phyloP scores from a whole-genome alignment of 2,797 vertebrate genomes.

The Pantherophis alleghaniensis region DNA sequence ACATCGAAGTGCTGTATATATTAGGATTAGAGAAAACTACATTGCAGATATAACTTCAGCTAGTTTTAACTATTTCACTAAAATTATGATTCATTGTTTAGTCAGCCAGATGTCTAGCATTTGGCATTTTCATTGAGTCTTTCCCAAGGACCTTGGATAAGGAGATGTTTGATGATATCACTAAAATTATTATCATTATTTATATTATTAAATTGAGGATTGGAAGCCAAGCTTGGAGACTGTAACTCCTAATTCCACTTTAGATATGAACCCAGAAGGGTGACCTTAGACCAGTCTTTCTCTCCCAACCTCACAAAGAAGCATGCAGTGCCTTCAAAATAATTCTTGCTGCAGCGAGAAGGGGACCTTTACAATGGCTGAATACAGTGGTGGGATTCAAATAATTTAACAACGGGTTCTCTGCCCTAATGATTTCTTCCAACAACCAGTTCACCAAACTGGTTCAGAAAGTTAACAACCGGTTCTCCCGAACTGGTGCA shows the following conservation, averaged over 20 bases:
- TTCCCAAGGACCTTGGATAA: background rate
- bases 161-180: background rate
- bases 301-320: background rate
- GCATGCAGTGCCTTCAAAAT: too few species aligned
- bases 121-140: background rate
- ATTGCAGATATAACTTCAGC: background rate
- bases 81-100: background rate
- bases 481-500: too few species aligned
- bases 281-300: background rate
- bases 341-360: too few species aligned
- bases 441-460: too few species aligned
- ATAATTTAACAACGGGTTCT: too few species aligned
- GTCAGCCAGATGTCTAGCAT: background rate
- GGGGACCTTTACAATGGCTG: too few species aligned
- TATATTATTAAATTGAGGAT: background rate
- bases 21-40: background rate
- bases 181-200: background rate
- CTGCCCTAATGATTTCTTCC: too few species aligned
- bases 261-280: background rate
- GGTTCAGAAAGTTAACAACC: too few species aligned
- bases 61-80: background rate
- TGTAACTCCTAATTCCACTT: background rate
- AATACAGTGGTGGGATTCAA: too few species aligned
- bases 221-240: background rate
- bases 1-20: conserved; percentile 5